Percentiles rank a stretch among this genome's conserved stretches.
phyloP scores from a whole-genome alignment of 2,113 vertebrate species.

The Puffinus mauretanicus region DNA sequence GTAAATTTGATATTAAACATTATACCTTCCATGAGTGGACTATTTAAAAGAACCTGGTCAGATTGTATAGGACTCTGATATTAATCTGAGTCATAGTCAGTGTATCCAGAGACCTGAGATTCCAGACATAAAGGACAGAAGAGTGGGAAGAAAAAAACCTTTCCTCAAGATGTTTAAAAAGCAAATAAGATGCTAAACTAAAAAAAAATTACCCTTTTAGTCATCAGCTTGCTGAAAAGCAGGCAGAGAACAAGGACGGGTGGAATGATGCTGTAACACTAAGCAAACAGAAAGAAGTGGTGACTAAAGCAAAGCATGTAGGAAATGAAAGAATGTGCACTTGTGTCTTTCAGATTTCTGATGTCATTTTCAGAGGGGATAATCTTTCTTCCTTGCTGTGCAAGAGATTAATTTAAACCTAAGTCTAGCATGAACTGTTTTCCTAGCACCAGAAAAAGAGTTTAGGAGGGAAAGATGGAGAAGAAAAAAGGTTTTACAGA shows the following conservation, averaged over 20 bases:
- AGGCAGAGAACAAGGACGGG: neutral
- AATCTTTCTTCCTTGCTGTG: neutral
- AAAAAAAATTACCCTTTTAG: neutral
- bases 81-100: neutral
- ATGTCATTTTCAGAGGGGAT: neutral
- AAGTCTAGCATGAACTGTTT: neutral
- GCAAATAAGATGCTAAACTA: neutral
- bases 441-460: neutral
- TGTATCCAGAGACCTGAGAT: neutral
- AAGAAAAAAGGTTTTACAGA: neutral
- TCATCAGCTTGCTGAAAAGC: neutral
- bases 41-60: neutral
- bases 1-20: neutral
- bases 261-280: neutral
- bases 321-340: neutral
- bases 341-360: neutral
- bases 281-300: neutral
- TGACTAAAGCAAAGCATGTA: neutral
- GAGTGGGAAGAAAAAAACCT: neutral
- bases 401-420: neutral
- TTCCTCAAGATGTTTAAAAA: neutral
- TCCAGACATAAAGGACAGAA: neutral
- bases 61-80: neutral
- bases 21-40: neutral
- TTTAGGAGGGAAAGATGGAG: neutral